Evolutionary conservation across 1,140 invertebrate genomes (phyloP).

Genomic region (Nephila pilipes): DNA sequence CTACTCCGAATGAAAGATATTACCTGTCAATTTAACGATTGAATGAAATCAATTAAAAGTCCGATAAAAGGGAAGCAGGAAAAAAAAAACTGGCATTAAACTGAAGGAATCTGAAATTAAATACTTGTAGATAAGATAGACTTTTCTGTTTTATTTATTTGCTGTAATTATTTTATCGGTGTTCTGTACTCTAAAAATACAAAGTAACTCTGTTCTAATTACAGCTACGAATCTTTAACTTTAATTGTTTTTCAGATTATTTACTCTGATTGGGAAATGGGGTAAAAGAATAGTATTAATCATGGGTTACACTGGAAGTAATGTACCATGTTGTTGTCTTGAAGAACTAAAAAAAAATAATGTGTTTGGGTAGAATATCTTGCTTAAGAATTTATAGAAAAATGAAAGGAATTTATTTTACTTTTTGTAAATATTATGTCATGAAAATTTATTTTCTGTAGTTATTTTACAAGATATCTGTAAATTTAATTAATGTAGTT

Average conservation of each 20-base stretch:
- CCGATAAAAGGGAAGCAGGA: background rate
- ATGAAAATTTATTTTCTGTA: no score
- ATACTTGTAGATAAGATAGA: background rate
- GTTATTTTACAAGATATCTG: no score
- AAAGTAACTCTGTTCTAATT: background rate
- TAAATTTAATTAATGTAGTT: no score
- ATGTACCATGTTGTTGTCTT: no score
- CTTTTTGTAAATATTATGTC: no score
- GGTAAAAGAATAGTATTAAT: background rate
- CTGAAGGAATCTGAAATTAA: constrained; percentile 13
- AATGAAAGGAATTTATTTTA: no score
- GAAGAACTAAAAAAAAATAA: no score
- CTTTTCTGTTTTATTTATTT: background rate
- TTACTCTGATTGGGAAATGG: background rate
- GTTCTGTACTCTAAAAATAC: background rate
- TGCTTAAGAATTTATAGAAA: no score
- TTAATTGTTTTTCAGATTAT: background rate
- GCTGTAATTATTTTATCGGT: background rate
- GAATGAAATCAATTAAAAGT: constrained; percentile 10
- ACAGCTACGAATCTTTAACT: background rate
- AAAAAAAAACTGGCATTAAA: background rate
- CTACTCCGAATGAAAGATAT: background rate
- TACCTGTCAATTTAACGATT: background rate
- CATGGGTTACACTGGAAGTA: background rate
- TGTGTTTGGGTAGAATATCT: no score